Evolutionary conservation across 2,797 vertebrate species (phyloP), one percentile per base, ranked within the genome.

Genomic region (Halcyon badia): DNA sequence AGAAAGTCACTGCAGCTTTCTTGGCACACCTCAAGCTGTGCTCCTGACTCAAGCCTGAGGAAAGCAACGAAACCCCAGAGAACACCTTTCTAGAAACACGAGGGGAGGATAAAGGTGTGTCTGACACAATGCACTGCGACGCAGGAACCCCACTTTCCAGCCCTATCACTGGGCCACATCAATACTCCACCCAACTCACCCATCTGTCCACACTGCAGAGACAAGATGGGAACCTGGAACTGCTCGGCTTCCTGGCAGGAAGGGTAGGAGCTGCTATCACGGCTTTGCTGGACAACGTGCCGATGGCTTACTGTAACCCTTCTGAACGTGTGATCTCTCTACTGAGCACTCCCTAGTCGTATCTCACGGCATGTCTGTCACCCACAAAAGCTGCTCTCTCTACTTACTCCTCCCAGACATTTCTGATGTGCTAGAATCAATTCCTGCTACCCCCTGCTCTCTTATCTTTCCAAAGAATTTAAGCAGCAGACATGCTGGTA

Each of bases 1-100:
- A 87, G 13, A 84, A 21, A 73, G 60, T 92, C 75, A 89, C 83
- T 93, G 77, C 77, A 82, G 66, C 56, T 46, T 17, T 9, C 80
- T 22, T 10, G 4, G 60, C n/a, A 41, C 54, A 61, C 28, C 41
- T 49, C n/a, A 30, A 58, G 66, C 58, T 42, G 6, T 12, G 54
- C 46, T 83, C 28, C 87, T 52, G 44, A 48, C 62, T 87, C 9
- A 52, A 81, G 79, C 49, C 58, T 28, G 24, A 80, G 42, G 26
- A 28, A 62, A 52, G 51, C 42, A 79, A 33, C 82, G 64, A 49
- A 44, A 80, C 2, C 71, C 31, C n/a, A 60, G 57, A 44, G 17
- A 13, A 57, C 10, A 10, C 1, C 21, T 31, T 35, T 30, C 20
- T 9, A 56, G 39, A 26, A 61, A 46, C 30, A 33, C 1, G 1